Evolutionary conservation across 2,797 vertebrate species (phyloP).

Genomic region (Mus caroli): DNA sequence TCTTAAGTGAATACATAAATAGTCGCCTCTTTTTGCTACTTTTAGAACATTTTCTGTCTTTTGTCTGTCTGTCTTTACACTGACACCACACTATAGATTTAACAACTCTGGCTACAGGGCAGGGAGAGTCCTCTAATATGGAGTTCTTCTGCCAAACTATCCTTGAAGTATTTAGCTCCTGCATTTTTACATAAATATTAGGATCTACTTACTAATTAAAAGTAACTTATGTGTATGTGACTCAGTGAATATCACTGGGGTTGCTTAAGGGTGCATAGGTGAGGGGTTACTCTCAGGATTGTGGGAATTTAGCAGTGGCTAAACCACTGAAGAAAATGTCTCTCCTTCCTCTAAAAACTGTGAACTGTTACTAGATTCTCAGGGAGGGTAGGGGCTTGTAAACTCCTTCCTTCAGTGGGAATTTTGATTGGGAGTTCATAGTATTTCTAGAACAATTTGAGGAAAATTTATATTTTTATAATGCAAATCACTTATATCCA

Average conservation of each 20-base stretch:
- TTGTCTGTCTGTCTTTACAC: neutral
- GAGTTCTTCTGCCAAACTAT: neutral
- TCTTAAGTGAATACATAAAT: neutral
- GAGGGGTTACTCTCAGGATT: no score
- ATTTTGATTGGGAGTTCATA: constrained; percentile 6
- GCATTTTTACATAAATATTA: neutral
- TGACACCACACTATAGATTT: neutral
- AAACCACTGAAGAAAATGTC: neutral
- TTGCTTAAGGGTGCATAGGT: neutral
- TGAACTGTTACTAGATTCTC: neutral
- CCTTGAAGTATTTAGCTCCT: neutral
- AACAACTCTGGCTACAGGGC: neutral
- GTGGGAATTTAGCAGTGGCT: neutral
- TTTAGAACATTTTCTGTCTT: constrained; percentile 24
- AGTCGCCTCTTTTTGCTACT: neutral
- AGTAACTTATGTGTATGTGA: neutral
- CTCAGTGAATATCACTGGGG: neutral
- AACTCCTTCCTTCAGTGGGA: neutral
- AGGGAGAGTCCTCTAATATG: neutral
- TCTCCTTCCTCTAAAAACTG: neutral
- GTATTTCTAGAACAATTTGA: neutral
- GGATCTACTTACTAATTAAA: neutral
- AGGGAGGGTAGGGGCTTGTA: no score
- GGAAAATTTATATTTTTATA: neutral
- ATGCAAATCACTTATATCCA: neutral